These are phyloP conservation scores for cattle (Bos taurus) DNA, from an alignment of 2,113 vertebrate genomes.

Conservation along the genomic window ARS-UCD2.0 NC_037346.1:62073501-62074000, in stretches of 20 bases:
- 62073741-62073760: neutral
- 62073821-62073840: neutral
- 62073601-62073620: neutral
- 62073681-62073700: rapidly evolving
- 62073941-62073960: neutral
- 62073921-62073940: rapidly evolving
- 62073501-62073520: neutral
- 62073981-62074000: neutral
- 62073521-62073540: neutral
- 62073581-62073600: rapidly evolving
- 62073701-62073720: rapidly evolving
- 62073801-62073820: neutral
- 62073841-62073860: neutral
- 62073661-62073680: rapidly evolving
- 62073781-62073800: neutral
- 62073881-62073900: neutral
- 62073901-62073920: neutral
- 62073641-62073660: rapidly evolving
- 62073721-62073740: neutral
- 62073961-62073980: neutral
- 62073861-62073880: rapidly evolving
- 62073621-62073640: neutral
- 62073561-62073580: rapidly evolving
- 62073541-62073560: neutral
- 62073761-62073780: neutral